Evolutionary conservation across 2,797 vertebrate genomes (phyloP).

Genomic region (Oreonectes daqikongensis): DNA sequence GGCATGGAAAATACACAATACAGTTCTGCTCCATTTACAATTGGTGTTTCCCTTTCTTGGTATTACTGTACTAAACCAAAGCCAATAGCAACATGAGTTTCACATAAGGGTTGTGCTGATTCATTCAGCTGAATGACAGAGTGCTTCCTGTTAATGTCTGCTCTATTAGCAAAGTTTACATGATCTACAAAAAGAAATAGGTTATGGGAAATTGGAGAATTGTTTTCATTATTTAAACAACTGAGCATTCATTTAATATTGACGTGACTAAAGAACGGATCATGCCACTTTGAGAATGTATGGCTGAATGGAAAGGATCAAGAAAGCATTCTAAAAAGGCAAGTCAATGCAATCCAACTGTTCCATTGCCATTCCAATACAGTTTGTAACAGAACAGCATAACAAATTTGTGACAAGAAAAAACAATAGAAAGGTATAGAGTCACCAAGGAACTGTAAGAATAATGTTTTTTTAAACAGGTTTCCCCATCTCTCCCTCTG

Average conservation of each 20-base stretch:
- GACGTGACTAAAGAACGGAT: too few species aligned
- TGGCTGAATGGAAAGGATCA: not conserved
- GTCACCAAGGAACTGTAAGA: too few species aligned
- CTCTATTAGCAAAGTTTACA: slow-evolving; percentile 1
- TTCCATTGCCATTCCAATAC: too few species aligned
- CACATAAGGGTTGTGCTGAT: slow-evolving; percentile 62
- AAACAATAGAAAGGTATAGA: too few species aligned
- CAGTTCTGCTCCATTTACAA: slow-evolving; percentile 58
- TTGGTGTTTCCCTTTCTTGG: slow-evolving; percentile 59
- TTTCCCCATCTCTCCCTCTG: too few species aligned
- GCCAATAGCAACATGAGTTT: slow-evolving; percentile 5
- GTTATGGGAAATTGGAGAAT: not conserved
- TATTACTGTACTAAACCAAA: slow-evolving; percentile 57
- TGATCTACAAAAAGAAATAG: not conserved
- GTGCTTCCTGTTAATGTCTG: slow-evolving; percentile 27
- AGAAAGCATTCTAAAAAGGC: not conserved
- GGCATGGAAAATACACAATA: slow-evolving; percentile 22
- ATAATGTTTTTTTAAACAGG: too few species aligned
- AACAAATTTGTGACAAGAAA: not conserved
- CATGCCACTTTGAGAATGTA: not conserved
- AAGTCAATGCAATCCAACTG: too few species aligned
- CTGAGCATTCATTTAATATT: not conserved
- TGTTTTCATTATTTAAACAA: too few species aligned
- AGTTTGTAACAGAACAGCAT: too few species aligned
- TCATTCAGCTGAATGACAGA: slow-evolving; percentile 57